Evolutionary conservation across 2,113 vertebrate species (phyloP).

Genomic region (Neotragus pygmaeus): DNA sequence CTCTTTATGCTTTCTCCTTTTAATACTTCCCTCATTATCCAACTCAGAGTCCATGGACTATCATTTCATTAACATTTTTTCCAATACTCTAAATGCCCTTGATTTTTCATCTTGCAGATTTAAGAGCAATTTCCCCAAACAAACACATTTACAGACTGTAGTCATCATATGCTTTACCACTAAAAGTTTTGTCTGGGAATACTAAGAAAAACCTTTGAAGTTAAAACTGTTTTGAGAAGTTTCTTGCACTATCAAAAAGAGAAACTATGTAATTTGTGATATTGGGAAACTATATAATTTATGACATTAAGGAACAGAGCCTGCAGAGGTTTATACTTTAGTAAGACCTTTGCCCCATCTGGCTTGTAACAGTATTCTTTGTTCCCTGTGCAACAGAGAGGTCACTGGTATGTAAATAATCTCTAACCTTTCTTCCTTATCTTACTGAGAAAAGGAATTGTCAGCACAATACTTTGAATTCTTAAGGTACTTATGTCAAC

Average conservation of each 20-base stretch:
- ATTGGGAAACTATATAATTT: background rate
- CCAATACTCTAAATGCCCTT: background rate
- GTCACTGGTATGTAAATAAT: constrained; percentile 19
- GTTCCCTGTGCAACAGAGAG: background rate
- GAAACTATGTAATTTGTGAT: background rate
- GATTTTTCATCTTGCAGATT: background rate
- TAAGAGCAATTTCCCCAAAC: background rate
- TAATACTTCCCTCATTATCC: background rate
- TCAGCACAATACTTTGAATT: background rate
- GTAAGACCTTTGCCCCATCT: constrained; percentile 13
- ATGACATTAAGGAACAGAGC: no score
- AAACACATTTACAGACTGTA: background rate
- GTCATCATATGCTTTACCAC: background rate
- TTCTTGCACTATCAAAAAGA: background rate
- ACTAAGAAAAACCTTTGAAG: background rate
- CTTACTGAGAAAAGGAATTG: background rate
- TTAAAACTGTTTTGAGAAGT: constrained; percentile 16
- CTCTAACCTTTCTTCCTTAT: background rate
- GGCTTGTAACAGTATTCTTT: background rate
- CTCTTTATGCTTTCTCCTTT: background rate
- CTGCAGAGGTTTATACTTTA: background rate
- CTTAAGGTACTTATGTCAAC: background rate
- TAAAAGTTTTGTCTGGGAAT: background rate
- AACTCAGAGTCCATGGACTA: background rate
- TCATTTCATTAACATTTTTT: background rate